Base-by-base conservation (phyloP, 2,113 vertebrate species). In the Sceloporus undulatus region DNA sequence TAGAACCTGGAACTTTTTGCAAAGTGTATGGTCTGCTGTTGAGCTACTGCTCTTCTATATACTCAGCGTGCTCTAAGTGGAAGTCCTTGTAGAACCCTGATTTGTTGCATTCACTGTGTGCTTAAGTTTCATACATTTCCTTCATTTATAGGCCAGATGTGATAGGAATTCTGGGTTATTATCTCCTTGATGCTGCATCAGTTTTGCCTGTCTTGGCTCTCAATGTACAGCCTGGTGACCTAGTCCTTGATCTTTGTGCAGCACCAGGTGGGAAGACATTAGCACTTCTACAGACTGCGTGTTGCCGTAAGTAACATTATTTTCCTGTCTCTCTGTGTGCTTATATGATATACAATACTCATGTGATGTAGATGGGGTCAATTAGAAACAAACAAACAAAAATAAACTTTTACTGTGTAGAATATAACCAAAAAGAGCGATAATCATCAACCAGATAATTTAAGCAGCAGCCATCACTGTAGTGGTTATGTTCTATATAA, bases 161-260 rank as follows among this genome's bases (percentile, higher is more conserved):
- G 4, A 34, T 90, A 7, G 97, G 98, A 5, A 90, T 98, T 62
- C 91, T 99, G 1, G 93, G 96, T 56, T 98, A 99, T 93, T 99
- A 99, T 68, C 96, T 99, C 86, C 95, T 99, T 98, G 99, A 99
- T 1, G 98, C 98, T 14, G 98, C 99, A 0, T 99, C 98, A 18
- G 90, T 99, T 59, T 94, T 99, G 62, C 99, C 99, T 4, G 98
- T 98, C 88, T 95, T 99, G 59, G 98, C 97, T 0, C 97, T 99
- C 76, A 91, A 95, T 0, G 95, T 99, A 48, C 97, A 96, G 85
- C 96, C 94, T 0, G 97, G 91, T 52, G 96, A 99, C 83, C 90
- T 56, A 0, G 98, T 99, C 70, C 97, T 99, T 5, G 99, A 99
- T 87, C 96, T 99, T 9, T 99, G 99, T 89, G 99, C 98, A 0